Percentiles rank a stretch among this genome's conserved stretches.
phyloP scores from a whole-genome alignment of 2,797 vertebrate genomes.

The Neosalanx taihuensis region DNA sequence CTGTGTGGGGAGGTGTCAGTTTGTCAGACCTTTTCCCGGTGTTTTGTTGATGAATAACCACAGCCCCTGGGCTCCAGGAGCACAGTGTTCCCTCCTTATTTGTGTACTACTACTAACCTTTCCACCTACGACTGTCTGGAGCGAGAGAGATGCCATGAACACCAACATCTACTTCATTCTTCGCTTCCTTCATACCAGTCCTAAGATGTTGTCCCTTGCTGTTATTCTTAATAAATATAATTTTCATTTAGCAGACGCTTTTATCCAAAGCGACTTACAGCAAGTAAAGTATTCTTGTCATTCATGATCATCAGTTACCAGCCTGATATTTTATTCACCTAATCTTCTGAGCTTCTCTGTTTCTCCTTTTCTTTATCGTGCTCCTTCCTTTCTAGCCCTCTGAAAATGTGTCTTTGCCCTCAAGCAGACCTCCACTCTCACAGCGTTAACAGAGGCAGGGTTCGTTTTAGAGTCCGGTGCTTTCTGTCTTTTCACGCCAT shows the following conservation, averaged over 20 bases:
- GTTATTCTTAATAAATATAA: too few species aligned
- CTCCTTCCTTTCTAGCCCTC: background rate
- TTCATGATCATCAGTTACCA: too few species aligned
- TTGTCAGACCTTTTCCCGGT: background rate
- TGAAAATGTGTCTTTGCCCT: background rate
- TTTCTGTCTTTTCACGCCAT: background rate
- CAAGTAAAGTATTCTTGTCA: too few species aligned
- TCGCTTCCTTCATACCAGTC: too few species aligned
- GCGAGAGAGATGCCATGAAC: too few species aligned
- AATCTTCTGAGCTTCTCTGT: background rate
- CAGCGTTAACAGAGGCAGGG: constrained; percentile 11
- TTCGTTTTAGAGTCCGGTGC: constrained; percentile 10
- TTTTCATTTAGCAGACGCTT: too few species aligned
- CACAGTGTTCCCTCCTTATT: background rate
- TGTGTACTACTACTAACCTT: background rate
- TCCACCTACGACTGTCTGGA: background rate
- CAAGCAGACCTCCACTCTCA: background rate
- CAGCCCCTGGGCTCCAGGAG: background rate
- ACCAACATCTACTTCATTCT: too few species aligned
- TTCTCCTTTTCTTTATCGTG: background rate
- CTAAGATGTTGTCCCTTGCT: too few species aligned
- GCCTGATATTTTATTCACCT: background rate
- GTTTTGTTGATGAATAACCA: background rate
- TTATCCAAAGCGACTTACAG: too few species aligned
- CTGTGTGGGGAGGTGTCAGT: background rate